A percentile compares a stretch with the other conserved stretches of the same genome.
These are phyloP conservation scores for Drepanosiphum platanoidis DNA, from an alignment of 2,888 invertebrate genomes.

Conservation along the genomic window DNA sequence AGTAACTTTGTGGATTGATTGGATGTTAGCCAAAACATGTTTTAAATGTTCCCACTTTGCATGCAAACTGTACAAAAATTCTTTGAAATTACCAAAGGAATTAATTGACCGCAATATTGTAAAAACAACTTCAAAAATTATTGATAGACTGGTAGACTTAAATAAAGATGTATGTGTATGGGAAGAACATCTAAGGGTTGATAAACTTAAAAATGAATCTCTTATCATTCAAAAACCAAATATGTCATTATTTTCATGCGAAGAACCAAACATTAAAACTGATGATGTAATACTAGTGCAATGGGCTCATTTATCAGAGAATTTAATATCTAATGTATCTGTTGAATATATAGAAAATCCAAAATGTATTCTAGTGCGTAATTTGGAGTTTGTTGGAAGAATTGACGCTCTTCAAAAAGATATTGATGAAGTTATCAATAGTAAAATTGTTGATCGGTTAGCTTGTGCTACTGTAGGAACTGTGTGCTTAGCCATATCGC, in stretches of 20 bases:
- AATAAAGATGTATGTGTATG: slow-evolving; percentile 24
- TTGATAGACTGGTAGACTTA: slow-evolving; percentile 23
- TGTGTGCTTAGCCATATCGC: slow-evolving; percentile 26
- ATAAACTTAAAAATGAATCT: neutral
- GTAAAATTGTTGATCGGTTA: neutral
- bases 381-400: slow-evolving; percentile 9
- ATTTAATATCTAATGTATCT: slow-evolving; percentile 1
- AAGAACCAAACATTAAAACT: neutral
- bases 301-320: slow-evolving; percentile 47
- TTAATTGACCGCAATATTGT: slow-evolving; percentile 47
- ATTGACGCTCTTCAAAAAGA: slow-evolving; percentile 37
- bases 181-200: neutral
- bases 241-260: slow-evolving; percentile 35
- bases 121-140: neutral
- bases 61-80: slow-evolving; percentile 32
- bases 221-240: neutral
- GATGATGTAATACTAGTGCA: neutral
- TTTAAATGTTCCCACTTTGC: slow-evolving; percentile 40
- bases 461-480: slow-evolving; percentile 27
- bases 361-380: slow-evolving; percentile 35
- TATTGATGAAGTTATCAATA: slow-evolving; percentile 31
- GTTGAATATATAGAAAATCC: neutral
- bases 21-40: slow-evolving; percentile 44
- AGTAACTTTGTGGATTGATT: slow-evolving; percentile 40
- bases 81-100: slow-evolving; percentile 37